Evolutionary conservation across 2,113 vertebrate genomes (phyloP).

Genomic region (Leucopsar rothschildi): DNA sequence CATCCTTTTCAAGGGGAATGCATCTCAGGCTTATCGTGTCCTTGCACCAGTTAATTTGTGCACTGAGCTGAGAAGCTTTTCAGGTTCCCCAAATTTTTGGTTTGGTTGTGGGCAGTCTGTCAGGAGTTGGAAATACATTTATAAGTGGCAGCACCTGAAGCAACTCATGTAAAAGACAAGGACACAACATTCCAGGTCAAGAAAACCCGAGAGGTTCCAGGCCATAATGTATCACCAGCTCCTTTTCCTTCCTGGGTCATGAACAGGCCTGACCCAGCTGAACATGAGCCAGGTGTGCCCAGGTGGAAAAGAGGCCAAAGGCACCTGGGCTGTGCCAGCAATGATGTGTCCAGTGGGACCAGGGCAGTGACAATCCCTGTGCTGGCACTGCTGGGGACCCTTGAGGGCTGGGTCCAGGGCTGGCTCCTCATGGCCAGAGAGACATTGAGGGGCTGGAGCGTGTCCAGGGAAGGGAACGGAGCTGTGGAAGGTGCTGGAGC

Average conservation of each 20-base stretch:
- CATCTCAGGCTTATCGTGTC: not conserved
- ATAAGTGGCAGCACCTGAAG: not conserved
- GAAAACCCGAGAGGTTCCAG: not conserved
- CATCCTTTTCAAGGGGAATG: not conserved
- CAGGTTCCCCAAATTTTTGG: not conserved
- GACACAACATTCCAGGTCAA: not conserved
- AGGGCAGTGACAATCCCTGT: not conserved
- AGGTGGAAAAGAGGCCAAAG: not conserved
- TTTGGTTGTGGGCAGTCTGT: not conserved
- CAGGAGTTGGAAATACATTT: not conserved
- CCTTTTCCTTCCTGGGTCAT: not conserved
- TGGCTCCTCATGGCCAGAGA: no score
- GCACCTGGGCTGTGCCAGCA: not conserved
- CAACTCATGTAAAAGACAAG: not conserved
- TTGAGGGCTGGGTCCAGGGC: fast-evolving
- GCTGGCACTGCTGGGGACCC: not conserved
- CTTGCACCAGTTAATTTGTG: not conserved
- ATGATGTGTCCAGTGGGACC: fast-evolving
- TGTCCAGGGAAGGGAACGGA: not conserved
- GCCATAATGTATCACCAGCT: not conserved
- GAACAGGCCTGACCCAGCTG: not conserved
- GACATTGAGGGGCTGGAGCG: fast-evolving
- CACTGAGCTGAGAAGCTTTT: not conserved
- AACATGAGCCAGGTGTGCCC: not conserved
- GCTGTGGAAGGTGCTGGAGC: not conserved